Conservation (phyloP, 2,113 vertebrate genomes). For the Tauraco erythrolophus region DNA sequence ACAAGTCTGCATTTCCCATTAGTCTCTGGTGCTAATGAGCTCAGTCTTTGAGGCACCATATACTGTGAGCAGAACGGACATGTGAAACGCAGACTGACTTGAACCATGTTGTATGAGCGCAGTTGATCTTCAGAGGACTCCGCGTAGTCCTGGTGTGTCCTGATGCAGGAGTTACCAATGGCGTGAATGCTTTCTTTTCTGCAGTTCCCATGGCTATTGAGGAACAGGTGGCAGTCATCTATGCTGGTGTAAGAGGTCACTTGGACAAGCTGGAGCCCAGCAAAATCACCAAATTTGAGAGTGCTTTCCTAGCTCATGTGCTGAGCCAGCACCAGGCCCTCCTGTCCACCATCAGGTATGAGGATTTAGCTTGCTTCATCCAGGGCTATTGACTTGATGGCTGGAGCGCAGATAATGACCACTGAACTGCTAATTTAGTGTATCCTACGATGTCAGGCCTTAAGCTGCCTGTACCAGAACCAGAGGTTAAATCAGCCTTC, state of each 20-base stretch:
- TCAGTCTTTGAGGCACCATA: neutral
- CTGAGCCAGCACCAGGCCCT: conserved; percentile 91
- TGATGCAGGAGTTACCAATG: neutral
- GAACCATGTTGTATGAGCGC: fast-evolving
- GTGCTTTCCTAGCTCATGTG: conserved; percentile 91
- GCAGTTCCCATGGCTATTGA: conserved; percentile 98
- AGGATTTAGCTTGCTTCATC: neutral
- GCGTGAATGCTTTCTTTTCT: neutral
- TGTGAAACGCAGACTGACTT: too few species aligned
- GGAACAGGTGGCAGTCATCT: conserved; percentile 97
- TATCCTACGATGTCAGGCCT: fast-evolving
- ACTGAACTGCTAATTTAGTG: neutral
- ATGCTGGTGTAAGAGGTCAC: conserved; percentile 94
- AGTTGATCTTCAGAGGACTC: neutral
- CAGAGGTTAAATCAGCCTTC: neutral
- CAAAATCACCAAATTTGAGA: conserved; percentile 98
- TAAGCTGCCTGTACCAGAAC: neutral
- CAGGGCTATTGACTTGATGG: neutral
- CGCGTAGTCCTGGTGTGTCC: neutral
- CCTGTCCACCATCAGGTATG: conserved; percentile 86
- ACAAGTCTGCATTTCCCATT: fast-evolving
- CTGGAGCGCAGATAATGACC: neutral
- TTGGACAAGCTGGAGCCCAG: conserved; percentile 97
- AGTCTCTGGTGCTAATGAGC: fast-evolving
- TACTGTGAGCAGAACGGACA: fast-evolving